phyloP scores from a whole-genome alignment of 2,888 invertebrate genomes.

The Gandaritis pyraliata region DNA sequence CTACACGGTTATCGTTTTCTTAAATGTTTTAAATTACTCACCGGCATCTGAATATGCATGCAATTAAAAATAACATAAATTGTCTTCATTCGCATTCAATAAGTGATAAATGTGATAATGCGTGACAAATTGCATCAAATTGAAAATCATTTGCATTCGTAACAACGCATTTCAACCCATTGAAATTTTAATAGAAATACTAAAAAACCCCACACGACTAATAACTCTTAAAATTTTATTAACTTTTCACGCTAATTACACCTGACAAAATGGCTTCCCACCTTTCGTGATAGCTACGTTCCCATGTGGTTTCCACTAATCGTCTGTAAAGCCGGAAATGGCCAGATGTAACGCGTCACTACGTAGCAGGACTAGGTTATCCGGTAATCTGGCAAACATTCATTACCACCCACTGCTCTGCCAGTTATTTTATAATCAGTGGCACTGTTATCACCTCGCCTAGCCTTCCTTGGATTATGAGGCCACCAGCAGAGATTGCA shows the following conservation, averaged over 20 bases:
- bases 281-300: conserved; percentile 22
- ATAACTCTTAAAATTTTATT: neutral
- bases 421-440: conserved; percentile 20
- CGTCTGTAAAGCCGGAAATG: conserved; percentile 31
- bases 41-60: conserved; percentile 59
- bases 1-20: conserved; percentile 47
- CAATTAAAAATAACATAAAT: conserved; percentile 59
- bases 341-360: conserved; percentile 28
- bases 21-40: conserved; percentile 61
- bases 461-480: conserved; percentile 27
- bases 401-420: conserved; percentile 32
- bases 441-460: conserved; percentile 26
- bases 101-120: conserved; percentile 37
- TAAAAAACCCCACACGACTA: neutral
- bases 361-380: conserved; percentile 19
- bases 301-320: no score
- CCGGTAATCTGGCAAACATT: conserved; percentile 32
- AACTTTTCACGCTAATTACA: conserved; percentile 2
- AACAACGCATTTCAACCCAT: conserved; percentile 13
- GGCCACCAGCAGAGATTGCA: conserved; percentile 25
- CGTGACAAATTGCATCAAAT: conserved; percentile 28
- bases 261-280: conserved; percentile 24
- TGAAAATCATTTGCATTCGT: conserved; percentile 18
- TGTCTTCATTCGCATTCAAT: conserved; percentile 45
- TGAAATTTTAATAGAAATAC: conserved; percentile 8